These are phyloP conservation scores for Acrossocheilus fasciatus DNA, from an alignment of 2,797 vertebrate species.

Conservation along the genomic window DNA sequence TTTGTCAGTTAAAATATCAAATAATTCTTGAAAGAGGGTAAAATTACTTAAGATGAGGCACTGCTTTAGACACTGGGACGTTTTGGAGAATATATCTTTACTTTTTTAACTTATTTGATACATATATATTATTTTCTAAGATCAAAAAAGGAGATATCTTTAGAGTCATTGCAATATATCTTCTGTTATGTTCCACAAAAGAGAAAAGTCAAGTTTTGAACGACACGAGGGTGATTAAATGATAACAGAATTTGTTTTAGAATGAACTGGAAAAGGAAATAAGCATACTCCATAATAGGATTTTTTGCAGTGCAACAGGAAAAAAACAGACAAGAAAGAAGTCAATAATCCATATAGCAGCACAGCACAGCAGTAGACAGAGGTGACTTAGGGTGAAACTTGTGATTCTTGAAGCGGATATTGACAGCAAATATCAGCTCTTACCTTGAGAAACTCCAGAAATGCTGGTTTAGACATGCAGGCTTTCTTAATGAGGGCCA, in stretches of 20 bases:
- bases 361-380: neutral
- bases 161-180: neutral
- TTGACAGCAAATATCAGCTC: constrained; percentile 53
- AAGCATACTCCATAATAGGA: neutral
- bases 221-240: neutral
- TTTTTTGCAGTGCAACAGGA: neutral
- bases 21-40: too few relatives aligned
- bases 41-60: neutral
- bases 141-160: neutral
- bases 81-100: neutral
- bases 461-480: constrained; percentile 94
- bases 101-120: neutral
- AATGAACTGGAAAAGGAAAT: neutral
- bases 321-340: neutral
- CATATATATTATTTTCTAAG: neutral
- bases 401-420: neutral
- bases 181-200: neutral
- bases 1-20: neutral
- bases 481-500: constrained; percentile 95
- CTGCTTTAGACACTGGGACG: neutral
- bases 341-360: neutral
- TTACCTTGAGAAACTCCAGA: constrained; percentile 95
- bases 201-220: neutral
- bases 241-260: neutral
- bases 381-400: constrained; percentile 1